Evolutionary conservation across 2,113 vertebrate species (phyloP).

Genomic region (Xenopus laevis): DNA sequence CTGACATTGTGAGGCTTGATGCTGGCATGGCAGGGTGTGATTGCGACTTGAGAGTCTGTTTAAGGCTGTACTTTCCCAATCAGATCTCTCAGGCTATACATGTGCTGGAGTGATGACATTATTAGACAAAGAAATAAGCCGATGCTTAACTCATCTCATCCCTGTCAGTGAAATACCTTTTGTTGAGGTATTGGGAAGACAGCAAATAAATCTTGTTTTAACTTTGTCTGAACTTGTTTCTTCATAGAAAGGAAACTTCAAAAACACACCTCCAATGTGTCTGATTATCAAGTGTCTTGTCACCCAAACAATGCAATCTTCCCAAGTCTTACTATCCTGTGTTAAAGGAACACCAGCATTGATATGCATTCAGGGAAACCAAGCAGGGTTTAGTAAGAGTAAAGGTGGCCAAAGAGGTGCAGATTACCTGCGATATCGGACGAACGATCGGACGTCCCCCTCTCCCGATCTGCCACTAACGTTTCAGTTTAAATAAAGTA

Average conservation of each 20-base stretch:
- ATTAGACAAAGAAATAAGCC: not conserved
- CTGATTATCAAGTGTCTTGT: not conserved
- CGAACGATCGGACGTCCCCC: too few species aligned
- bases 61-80: too few species aligned
- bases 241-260: constrained; percentile 4
- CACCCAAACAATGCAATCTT: constrained; percentile 3
- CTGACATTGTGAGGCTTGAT: too few species aligned
- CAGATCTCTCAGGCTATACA: not conserved
- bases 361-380: too few species aligned
- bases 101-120: constrained; percentile 6
- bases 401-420: too few species aligned
- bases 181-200: not conserved
- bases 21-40: too few species aligned
- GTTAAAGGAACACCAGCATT: not conserved
- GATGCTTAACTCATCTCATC: not conserved
- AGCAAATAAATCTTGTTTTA: not conserved
- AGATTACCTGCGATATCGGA: too few species aligned
- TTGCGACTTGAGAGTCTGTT: too few species aligned
- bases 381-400: too few species aligned
- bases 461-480: too few species aligned
- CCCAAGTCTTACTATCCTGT: not conserved
- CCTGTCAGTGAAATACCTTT: not conserved
- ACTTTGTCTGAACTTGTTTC: constrained; percentile 11
- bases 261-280: constrained; percentile 6
- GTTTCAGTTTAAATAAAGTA: too few species aligned